These are phyloP conservation scores for Hemicordylus capensis DNA, from an alignment of 2,113 vertebrate genomes.

Conservation along the genomic window DNA sequence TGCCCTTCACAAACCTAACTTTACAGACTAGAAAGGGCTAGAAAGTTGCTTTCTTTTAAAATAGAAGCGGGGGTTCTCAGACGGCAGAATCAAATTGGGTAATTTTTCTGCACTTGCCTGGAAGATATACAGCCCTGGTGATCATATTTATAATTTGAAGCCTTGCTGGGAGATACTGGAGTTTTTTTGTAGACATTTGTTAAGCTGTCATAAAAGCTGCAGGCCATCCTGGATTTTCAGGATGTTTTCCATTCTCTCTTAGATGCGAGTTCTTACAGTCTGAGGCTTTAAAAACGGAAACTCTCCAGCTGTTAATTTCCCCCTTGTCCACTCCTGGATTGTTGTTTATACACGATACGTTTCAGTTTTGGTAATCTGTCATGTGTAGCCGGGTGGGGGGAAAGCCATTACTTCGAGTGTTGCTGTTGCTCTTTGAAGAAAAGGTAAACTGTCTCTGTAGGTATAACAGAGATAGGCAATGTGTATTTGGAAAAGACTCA, in stretches of 20 bases:
- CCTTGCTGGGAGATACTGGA: neutral
- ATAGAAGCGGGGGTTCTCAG: neutral
- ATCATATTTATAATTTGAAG: neutral
- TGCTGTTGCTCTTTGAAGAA: neutral
- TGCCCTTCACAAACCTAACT: too few species aligned
- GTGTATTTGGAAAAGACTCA: neutral
- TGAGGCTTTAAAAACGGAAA: slow-evolving; percentile 1
- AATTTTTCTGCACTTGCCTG: neutral
- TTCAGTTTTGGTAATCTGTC: neutral
- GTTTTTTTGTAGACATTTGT: neutral
- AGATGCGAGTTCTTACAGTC: neutral
- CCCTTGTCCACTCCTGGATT: neutral
- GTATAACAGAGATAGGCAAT: neutral
- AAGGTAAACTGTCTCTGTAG: neutral
- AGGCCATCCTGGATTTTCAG: slow-evolving; percentile 1
- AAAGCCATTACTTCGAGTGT: neutral
- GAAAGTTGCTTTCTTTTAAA: neutral
- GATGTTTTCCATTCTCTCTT: slow-evolving; percentile 18
- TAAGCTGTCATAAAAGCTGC: neutral
- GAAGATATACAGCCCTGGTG: neutral
- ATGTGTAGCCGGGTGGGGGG: neutral
- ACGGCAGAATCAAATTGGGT: neutral
- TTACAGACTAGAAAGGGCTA: neutral
- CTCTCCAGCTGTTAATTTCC: slow-evolving; percentile 8
- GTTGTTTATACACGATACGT: neutral